Percentiles rank a stretch among this genome's conserved stretches.
These are phyloP conservation scores for Prionailurus viverrinus DNA, from an alignment of 2,113 vertebrate species.

Conservation along the genomic window DNA sequence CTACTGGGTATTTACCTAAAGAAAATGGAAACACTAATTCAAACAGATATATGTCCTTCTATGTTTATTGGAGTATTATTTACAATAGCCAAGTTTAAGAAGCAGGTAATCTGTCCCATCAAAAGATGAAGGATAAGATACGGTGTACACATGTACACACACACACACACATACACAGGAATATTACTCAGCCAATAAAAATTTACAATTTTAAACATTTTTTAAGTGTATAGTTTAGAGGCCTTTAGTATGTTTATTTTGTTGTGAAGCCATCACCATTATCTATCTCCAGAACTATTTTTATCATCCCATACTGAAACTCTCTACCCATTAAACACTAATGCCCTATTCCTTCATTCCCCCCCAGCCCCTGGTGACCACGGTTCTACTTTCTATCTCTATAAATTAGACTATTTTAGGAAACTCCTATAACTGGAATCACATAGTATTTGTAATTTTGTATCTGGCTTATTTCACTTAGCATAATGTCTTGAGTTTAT, in stretches of 20 bases:
- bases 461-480: not conserved
- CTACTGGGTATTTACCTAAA: not conserved
- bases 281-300: not conserved
- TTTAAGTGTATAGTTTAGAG: not conserved
- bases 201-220: not conserved
- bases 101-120: not conserved
- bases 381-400: not conserved
- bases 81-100: not conserved
- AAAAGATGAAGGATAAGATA: not conserved
- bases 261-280: not conserved
- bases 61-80: not conserved
- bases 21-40: not conserved
- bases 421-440: not conserved
- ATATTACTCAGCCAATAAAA: not conserved
- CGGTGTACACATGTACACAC: not conserved
- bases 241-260: not conserved
- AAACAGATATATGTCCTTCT: not conserved
- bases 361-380: not conserved
- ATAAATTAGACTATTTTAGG: slow-evolving; percentile 26
- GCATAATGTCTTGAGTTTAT: not conserved
- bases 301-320: not conserved
- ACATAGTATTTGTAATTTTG: not conserved
- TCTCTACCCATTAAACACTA: not conserved
- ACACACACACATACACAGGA: not conserved
- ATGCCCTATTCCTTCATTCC: not conserved